Evolutionary conservation across 2,797 vertebrate genomes (phyloP), one percentile per base, ranked within the genome.

Genomic region (Pygocentrus nattereri): DNA sequence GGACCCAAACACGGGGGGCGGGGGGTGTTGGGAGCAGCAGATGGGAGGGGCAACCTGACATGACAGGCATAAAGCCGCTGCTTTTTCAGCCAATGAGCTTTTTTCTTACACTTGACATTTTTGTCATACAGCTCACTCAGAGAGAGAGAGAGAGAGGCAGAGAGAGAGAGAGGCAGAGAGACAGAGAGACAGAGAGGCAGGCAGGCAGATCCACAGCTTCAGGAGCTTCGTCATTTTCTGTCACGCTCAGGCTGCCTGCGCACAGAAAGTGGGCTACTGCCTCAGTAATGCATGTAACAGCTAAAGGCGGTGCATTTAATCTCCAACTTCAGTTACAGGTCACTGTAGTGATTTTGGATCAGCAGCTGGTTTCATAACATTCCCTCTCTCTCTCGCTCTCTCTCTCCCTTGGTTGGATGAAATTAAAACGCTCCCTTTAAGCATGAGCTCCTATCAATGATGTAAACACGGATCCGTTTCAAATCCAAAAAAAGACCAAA

Each of bases 391-490:
- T 44, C 8, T 44, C 41, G 44, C 1, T 44, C 1, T 44, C 4
- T 44, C 4, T 44, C 8, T 44, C 41, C 44, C 18, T 25, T 25
- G 27, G 16, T 3, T 62, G 27, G 15, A 18, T 19, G 0, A 2
- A 31, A 62, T 31, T 19, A 38, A 64, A 30, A 27, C 61, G 62
- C 49, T 38, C 59, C 73, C 70, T 38, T 74, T 54, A 44, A 68
- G 61, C 71, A 2, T 27, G 79, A 65, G 30, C 49, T 65, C 52
- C 34, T 59, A 72, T 58, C 74, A 67, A 67, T 81, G 71, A 81
- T 75, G 79, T 68, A 75, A 81, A 81, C 72, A 75, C 49, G 15
- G 61, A 23, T 49, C 78, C 54, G 78, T 49, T 73, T 44, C 4
- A 44, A 44, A 34, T 34, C 6, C 11, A 41, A 50, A n/a, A 44